Conservation (phyloP, 2,888 invertebrate species). For the Andrena hattorfiana region DNA sequence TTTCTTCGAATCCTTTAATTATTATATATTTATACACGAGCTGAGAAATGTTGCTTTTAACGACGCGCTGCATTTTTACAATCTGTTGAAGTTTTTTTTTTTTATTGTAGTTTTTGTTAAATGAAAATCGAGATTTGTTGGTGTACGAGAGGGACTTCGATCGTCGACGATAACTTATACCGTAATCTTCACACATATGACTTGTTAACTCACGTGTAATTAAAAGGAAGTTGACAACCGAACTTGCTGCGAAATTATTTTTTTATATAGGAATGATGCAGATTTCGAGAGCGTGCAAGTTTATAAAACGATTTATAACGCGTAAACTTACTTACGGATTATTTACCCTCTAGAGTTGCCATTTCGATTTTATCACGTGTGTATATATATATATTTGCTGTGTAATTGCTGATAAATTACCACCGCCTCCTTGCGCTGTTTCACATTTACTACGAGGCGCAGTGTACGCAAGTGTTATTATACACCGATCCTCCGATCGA, state of each 20-base stretch:
- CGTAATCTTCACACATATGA: slow-evolving; percentile 49
- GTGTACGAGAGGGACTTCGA: neutral
- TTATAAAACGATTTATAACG: slow-evolving; percentile 36
- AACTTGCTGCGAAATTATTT: slow-evolving; percentile 62
- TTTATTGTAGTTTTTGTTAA: neutral
- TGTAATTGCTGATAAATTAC: slow-evolving; percentile 30
- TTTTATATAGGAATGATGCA: slow-evolving; percentile 55
- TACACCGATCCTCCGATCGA: slow-evolving; percentile 24
- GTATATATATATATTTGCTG: slow-evolving; percentile 42
- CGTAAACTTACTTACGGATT: slow-evolving; percentile 33
- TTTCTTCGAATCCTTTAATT: neutral
- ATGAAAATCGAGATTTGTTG: slow-evolving; percentile 1
- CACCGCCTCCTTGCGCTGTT: slow-evolving; percentile 26
- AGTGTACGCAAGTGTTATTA: slow-evolving; percentile 23
- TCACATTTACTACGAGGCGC: slow-evolving; percentile 30
- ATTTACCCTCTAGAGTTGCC: slow-evolving; percentile 41
- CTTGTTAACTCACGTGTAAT: slow-evolving; percentile 26
- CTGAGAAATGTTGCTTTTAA: neutral
- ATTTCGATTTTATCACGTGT: slow-evolving; percentile 40
- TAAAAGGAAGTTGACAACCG: slow-evolving; percentile 17
- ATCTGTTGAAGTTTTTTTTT: slow-evolving; percentile 7
- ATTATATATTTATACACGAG: neutral
- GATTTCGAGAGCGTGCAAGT: slow-evolving; percentile 32
- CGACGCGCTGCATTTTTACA: neutral
- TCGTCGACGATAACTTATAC: neutral